Evolutionary conservation across 2,797 vertebrate species (phyloP), one percentile per base, ranked within the genome.

Genomic region (Hapalemur alaotrensis): DNA sequence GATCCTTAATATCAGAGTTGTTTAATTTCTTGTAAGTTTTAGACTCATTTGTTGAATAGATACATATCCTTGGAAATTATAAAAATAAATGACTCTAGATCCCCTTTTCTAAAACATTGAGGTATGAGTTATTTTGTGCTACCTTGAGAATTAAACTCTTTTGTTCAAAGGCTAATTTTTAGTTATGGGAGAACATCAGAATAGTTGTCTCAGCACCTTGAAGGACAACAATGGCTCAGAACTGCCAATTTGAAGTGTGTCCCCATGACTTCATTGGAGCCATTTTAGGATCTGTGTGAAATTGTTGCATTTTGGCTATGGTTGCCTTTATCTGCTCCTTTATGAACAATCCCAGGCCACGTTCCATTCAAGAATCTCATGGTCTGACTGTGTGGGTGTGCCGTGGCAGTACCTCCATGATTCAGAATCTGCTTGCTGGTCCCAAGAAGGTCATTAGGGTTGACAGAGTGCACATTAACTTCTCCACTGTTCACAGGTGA

Each of bases 11-110:
- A 30, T 72, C 22, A 38, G 30, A 91, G 1, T 81, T 85, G 22
- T 69, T 93, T 76, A 80, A 35, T 79, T 94, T 59, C 32, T 86
- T 82, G 11, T 85, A 61, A 92, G 43, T 90, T 90, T 89, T 91
- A 82, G 32, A 59, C 23, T 96, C 8, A 73, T n/a, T 91, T 83
- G 13, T 75, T 81, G 48, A 91, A 87, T 63, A 73, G 48, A 54
- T 61, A 32, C 15, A 38, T 83, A 35, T 65, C 32, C 43, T 82
- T 89, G 46, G 61, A 94, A 61, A 61, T 59, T 65, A 57, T 94
- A 75, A 92, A 82, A 65, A 61, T 79, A 75, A 91, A 50, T 35
- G 9, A 83, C 18, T 22, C 22, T 91, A 59, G 30, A 63, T 25
- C 73, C 28, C 28, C 18, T 91, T 96, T 93, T 65, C 43, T 59